Conservation (phyloP, 2,888 invertebrate genomes). For the Tenthredo livida region DNA sequence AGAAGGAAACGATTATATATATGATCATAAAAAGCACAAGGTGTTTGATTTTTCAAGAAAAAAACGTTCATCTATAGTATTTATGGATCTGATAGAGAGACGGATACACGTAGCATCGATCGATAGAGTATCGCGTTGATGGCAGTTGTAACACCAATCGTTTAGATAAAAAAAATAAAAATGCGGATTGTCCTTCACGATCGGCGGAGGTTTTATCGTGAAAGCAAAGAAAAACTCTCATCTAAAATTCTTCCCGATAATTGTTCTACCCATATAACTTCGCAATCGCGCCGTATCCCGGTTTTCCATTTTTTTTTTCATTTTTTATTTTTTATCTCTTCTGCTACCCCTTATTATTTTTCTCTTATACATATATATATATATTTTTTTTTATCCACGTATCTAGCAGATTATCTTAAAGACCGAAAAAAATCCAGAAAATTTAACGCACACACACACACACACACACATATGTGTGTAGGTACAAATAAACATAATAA, state of each 20-base stretch:
- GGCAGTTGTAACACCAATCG: conserved; percentile 36
- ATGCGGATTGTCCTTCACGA: not conserved
- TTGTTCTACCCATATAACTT: not conserved
- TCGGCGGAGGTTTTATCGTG: not conserved
- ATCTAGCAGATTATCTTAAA: not conserved
- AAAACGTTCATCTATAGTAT: not conserved
- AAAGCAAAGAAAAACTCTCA: not conserved
- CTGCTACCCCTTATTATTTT: too few species aligned
- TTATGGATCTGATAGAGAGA: not conserved
- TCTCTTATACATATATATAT: too few species aligned
- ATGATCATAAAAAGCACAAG: not conserved
- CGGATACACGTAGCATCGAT: not conserved
- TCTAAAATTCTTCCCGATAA: not conserved
- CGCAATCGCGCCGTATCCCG: not conserved
- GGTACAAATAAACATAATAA: not conserved
- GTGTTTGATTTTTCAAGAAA: conserved; percentile 3
- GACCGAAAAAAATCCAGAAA: not conserved
- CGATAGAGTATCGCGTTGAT: conserved; percentile 25
- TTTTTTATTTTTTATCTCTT: not conserved
- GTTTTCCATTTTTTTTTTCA: not conserved
- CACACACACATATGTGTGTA: not conserved
- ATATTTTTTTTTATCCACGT: not conserved
- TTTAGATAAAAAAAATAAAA: conserved; percentile 10
- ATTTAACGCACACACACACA: not conserved
- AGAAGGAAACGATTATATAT: not conserved